Evolutionary conservation across 2,797 vertebrate genomes (phyloP), one percentile per base, ranked within the genome.

Genomic region (Paramormyrops hopkinsi): DNA sequence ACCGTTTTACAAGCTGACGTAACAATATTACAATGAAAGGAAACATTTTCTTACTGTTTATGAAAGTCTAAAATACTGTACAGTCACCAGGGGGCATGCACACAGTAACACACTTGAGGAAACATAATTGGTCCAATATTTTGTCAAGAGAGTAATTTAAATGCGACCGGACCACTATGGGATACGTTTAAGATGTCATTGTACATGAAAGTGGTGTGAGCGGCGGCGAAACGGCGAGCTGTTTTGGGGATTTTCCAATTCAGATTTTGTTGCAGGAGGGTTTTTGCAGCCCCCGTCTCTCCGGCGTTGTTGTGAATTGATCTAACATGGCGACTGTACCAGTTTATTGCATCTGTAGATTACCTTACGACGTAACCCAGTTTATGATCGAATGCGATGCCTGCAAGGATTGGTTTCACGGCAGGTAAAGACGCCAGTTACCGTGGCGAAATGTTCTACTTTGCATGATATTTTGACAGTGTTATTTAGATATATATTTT

Each of bases 241-340:
- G 92, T 92, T 90, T 91, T 94, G 93, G 93, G 93, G 91, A 87
- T 91, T 89, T 90, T 95, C 95, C 94, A 94, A 94, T 95, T 95
- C 95, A 95, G 84, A 90, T 92, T 91, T 92, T 92, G 92, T 95
- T 94, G 94, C 94, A 95, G 95, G 95, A 95, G 94, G 94, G 95
- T 94, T 94, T 93, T 94, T 94, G 94, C 95, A 94, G 94, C 95
- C 94, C 92, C 92, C 90, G 89, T 90, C 94, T 93, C 94, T 92
- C 96, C 95, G 94, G 95, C 94, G 96, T 96, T 96, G 96, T 96
- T 95, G 95, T 96, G 96, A 96, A 96, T 94, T 95, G 96, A 94
- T 93, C 96, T 94, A 99, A 99, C 97, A 99, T 99, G 98, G 98
- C 98, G 98, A 98, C 98, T 96, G 98, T 97, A 97, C 97, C 98